phyloP scores from a whole-genome alignment of 2,888 invertebrate species.

The Temnothorax rugatulus region DNA sequence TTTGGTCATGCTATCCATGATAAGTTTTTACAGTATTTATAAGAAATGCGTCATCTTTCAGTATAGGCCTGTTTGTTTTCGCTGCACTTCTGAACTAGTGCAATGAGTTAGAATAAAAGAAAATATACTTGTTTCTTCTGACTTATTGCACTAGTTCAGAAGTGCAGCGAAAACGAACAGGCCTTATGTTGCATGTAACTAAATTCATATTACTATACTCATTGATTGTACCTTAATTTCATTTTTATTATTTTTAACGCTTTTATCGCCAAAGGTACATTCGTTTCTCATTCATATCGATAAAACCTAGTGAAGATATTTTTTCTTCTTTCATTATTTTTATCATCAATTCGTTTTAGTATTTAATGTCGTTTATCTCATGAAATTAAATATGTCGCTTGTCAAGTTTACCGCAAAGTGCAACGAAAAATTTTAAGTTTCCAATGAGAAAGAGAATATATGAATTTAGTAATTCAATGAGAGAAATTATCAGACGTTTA shows the following conservation, averaged over 20 bases:
- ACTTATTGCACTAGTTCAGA: no score
- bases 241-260: not conserved
- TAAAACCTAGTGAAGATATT: not conserved
- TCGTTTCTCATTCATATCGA: not conserved
- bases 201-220: constrained; percentile 12
- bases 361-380: not conserved
- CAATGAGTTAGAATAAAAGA: no score
- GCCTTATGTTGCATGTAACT: not conserved
- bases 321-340: not conserved
- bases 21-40: constrained; percentile 24
- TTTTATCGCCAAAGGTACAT: not conserved
- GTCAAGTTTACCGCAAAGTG: not conserved
- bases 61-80: not conserved
- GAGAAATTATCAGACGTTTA: constrained; percentile 16
- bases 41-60: constrained; percentile 12
- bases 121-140: no score
- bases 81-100: no score
- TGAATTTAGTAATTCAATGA: not conserved
- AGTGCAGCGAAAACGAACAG: no score
- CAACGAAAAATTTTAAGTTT: not conserved
- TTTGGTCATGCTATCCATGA: not conserved
- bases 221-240: not conserved
- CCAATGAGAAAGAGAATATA: not conserved
- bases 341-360: not conserved
- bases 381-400: not conserved